Conservation (phyloP, 2,888 invertebrate genomes). For the Eledona agricola region DNA sequence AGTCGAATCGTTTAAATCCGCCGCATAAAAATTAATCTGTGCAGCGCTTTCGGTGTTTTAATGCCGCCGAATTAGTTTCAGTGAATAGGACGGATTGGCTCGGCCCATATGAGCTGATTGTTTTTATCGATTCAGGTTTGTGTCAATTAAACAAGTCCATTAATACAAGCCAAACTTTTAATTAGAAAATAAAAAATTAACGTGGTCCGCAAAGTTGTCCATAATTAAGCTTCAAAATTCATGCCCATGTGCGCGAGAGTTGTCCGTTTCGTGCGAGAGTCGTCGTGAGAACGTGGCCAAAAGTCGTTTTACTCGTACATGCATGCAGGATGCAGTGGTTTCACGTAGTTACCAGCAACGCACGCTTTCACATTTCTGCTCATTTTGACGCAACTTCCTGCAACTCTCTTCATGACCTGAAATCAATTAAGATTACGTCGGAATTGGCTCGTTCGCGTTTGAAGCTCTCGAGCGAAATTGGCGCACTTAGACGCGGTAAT, state of each 20-base stretch:
- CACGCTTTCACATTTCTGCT: conserved; percentile 59
- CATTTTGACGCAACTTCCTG: conserved; percentile 60
- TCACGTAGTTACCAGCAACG: conserved; percentile 61
- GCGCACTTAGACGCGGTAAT: neutral
- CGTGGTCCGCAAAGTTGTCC: conserved; percentile 13
- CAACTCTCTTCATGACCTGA: conserved; percentile 57
- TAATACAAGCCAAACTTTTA: conserved; percentile 19
- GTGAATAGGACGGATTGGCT: too few relatives aligned
- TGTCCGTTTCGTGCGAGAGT: conserved; percentile 29
- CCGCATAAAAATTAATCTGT: too few relatives aligned
- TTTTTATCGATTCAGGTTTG: too few relatives aligned
- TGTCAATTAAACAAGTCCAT: conserved; percentile 13
- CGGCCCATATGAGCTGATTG: too few relatives aligned
- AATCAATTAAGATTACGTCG: conserved; percentile 31
- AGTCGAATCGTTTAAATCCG: too few relatives aligned
- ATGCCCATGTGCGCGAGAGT: conserved; percentile 33
- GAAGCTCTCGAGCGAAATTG: conserved; percentile 2
- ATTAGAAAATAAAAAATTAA: conserved; percentile 27
- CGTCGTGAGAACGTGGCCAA: too few relatives aligned
- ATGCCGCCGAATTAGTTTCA: too few relatives aligned
- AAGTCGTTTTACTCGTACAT: conserved; percentile 49
- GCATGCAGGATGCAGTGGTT: conserved; percentile 62
- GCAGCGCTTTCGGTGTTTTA: too few relatives aligned
- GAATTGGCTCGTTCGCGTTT: neutral
- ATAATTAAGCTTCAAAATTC: conserved; percentile 25